Evolutionary conservation across 2,113 vertebrate species (phyloP), one percentile per base, ranked within the genome.

Genomic region (Eonycteris spelaea): DNA sequence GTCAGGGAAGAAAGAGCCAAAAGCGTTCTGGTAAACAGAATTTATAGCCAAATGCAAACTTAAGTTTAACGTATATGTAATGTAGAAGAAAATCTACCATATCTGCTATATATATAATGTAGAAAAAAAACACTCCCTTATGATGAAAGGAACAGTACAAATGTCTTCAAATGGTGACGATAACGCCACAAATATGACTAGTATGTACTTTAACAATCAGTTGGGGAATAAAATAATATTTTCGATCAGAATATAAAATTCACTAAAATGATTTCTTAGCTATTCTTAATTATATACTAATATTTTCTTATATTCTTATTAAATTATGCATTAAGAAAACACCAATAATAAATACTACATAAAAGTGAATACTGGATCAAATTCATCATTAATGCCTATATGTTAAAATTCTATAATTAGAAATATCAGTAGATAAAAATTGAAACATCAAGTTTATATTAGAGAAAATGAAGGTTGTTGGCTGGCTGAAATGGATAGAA

Each of bases 361-460:
- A 77, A 82, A 93, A 84, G 43, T 53, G 84, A 95, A 90, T 63
- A 91, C 0, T 90, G 10, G 51, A 28, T 51, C 6, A 71, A 93
- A 93, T 82, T 85, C 40, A 86, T 61, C n/a, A 70, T 75, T 71
- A 82, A 82, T 45, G 13, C 13, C 30, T 91, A 16, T 21, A 63
- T 45, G 82, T 1, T 70, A 93, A 94, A 85, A 77, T 90, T n/a
- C 40, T 38, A 85, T 33, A 88, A 77, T 38, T 61, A 63, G 26
- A 95, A 95, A 93, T n/a, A 93, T 26, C 28, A 83, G 53, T 73
- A 95, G n/a, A n/a, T 94, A 90, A 83, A 94, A 86, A 65, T 53
- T 53, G 65, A 74, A 92, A 77, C 74, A 75, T 75, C 33, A 87
- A 87, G 6, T 68, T 89, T 53, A 80, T 26, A 53, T 45, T 78